Percentiles rank a stretch among this genome's conserved stretches.
Conservation (phyloP, 2,888 invertebrate genomes). For the Anticlea derivata region DNA sequence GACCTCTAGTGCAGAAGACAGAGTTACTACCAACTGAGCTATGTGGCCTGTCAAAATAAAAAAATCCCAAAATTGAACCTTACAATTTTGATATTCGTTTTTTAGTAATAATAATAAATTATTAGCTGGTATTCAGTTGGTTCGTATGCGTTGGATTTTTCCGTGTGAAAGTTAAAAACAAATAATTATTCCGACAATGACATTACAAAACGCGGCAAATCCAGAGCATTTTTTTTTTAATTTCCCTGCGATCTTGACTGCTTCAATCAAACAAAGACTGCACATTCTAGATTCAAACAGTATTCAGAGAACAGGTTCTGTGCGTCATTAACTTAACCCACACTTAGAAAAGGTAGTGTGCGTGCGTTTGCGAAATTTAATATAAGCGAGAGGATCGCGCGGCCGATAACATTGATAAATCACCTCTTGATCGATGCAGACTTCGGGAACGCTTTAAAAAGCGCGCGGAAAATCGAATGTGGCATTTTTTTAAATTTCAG, state of each 20-base stretch:
- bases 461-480: conserved; percentile 34
- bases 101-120: too few species aligned
- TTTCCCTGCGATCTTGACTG: conserved; percentile 12
- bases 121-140: too few species aligned
- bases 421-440: conserved; percentile 32
- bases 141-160: too few species aligned
- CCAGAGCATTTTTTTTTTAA: background rate
- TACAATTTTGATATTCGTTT: too few species aligned
- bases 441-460: conserved; percentile 25
- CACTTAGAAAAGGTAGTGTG: conserved; percentile 18
- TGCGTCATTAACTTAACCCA: conserved; percentile 13
- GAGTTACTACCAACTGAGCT: too few species aligned
- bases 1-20: too few species aligned
- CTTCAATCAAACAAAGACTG: conserved; percentile 19
- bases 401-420: conserved; percentile 32
- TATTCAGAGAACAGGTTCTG: conserved; percentile 10
- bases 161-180: background rate
- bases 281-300: conserved; percentile 25
- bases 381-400: conserved; percentile 28
- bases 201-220: background rate
- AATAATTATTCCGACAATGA: background rate
- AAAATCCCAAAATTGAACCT: too few species aligned
- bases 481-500: conserved; percentile 27
- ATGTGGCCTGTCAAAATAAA: too few species aligned
- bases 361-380: conserved; percentile 38